A percentile compares a stretch with the other conserved stretches of the same genome.
phyloP scores from a whole-genome alignment of 2,888 invertebrate genomes.

The Volucella zonaria region DNA sequence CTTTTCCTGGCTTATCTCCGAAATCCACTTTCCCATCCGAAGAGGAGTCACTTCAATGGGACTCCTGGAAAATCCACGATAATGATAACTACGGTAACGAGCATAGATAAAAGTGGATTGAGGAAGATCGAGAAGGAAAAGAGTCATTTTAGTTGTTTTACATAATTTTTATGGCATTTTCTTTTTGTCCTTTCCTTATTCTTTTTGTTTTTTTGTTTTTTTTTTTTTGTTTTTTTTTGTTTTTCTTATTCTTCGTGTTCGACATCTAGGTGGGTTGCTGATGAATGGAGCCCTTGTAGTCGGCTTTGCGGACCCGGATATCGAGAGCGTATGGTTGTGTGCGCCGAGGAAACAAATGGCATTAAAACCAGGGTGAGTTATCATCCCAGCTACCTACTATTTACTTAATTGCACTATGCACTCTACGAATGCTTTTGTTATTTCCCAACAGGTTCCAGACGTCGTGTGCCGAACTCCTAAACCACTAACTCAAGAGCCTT shows the following conservation, averaged over 20 bases:
- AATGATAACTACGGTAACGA: constrained; percentile 70
- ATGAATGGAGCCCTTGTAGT: constrained; percentile 95
- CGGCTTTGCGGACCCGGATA: constrained; percentile 93
- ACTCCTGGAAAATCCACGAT: constrained; percentile 55
- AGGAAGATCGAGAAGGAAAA: constrained; percentile 55
- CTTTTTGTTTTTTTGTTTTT: constrained; percentile 57
- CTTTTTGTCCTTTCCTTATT: constrained; percentile 44
- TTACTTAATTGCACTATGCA: constrained; percentile 69
- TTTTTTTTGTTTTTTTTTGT: constrained; percentile 56
- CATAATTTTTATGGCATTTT: constrained; percentile 73
- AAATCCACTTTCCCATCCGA: constrained; percentile 64
- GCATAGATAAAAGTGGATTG: constrained; percentile 67
- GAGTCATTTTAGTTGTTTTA: constrained; percentile 71
- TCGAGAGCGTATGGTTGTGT: constrained; percentile 91
- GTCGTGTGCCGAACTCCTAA: constrained; percentile 89
- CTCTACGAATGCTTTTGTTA: constrained; percentile 65
- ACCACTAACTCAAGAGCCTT: constrained; percentile 91
- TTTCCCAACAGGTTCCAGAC: constrained; percentile 86
- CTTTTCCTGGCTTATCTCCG: constrained; percentile 62
- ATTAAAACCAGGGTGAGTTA: constrained; percentile 89
- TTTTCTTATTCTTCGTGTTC: constrained; percentile 41
- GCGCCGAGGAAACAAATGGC: constrained; percentile 91
- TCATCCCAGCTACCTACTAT: constrained; percentile 74
- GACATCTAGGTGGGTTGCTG: constrained; percentile 90
- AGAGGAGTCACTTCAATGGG: constrained; percentile 35